phyloP scores from a whole-genome alignment of 1,140 invertebrate species.

The Onthophagus taurus region DNA sequence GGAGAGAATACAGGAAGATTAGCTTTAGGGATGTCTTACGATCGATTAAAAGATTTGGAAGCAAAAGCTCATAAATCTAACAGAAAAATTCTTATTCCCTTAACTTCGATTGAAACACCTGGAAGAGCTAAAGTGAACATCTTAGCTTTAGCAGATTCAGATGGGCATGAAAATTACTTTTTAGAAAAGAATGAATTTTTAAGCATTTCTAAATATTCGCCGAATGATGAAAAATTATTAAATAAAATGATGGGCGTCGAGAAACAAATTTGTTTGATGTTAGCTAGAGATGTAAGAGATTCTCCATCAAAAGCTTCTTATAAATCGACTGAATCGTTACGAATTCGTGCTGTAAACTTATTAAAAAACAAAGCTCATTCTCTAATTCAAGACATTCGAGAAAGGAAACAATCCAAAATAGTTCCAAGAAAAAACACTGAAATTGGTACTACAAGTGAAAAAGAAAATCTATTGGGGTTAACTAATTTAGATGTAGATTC shows the following conservation, averaged over 20 bases:
- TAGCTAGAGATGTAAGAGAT: too few species aligned
- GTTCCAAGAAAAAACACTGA: too few species aligned
- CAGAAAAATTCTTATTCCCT: slow-evolving; percentile 73
- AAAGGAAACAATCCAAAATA: too few species aligned
- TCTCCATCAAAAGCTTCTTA: too few species aligned
- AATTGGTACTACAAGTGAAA: too few species aligned
- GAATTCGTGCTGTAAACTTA: too few species aligned
- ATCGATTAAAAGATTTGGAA: slow-evolving; percentile 66
- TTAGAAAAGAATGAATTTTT: slow-evolving; percentile 92
- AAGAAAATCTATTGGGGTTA: too few species aligned
- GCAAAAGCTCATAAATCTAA: slow-evolving; percentile 61
- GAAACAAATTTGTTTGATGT: too few species aligned
- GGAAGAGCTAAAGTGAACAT: slow-evolving; percentile 94
- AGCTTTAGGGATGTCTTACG: slow-evolving; percentile 79
- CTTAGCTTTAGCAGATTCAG: slow-evolving; percentile 91
- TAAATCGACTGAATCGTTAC: too few species aligned
- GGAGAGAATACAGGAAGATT: slow-evolving; percentile 89
- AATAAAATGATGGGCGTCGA: slow-evolving; percentile 72
- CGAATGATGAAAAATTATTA: slow-evolving; percentile 68
- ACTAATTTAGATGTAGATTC: too few species aligned
- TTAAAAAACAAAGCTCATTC: too few species aligned
- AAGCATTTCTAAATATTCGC: slow-evolving; percentile 80
- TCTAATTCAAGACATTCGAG: too few species aligned
- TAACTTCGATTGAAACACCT: slow-evolving; percentile 86
- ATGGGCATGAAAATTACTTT: slow-evolving; percentile 97